These are phyloP conservation scores for Valencia hispanica DNA, from an alignment of 2,797 vertebrate genomes.

Conservation along the genomic window DNA sequence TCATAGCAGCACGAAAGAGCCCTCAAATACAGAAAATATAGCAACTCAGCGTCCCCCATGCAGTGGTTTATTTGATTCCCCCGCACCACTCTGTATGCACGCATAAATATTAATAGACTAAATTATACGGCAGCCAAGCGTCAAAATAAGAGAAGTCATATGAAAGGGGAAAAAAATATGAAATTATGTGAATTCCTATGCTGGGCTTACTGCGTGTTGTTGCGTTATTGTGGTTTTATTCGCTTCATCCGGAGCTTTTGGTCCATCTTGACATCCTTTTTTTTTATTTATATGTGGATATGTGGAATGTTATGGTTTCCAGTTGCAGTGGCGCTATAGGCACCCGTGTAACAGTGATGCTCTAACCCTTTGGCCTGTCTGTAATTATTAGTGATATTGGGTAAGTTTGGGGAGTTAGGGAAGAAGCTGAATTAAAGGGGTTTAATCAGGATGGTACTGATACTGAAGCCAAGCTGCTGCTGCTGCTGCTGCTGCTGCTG, in stretches of 20 bases:
- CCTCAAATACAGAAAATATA: not conserved
- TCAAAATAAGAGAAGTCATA: constrained; percentile 20
- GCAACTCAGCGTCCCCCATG: constrained; percentile 25
- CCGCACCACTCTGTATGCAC: constrained; percentile 36
- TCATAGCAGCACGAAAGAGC: constrained; percentile 18
- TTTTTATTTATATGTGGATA: not conserved
- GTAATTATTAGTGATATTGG: constrained; percentile 53
- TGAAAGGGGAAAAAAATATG: not conserved
- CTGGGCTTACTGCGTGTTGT: not conserved
- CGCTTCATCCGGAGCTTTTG: constrained; percentile 11
- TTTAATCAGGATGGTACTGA: constrained; percentile 56
- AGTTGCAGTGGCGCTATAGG: constrained; percentile 5
- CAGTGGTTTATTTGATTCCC: constrained; percentile 32
- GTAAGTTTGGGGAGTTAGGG: constrained; percentile 47
- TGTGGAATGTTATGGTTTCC: not conserved
- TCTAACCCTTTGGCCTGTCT: constrained; percentile 37
- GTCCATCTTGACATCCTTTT: not conserved
- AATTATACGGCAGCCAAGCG: constrained; percentile 22
- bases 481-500: constrained; percentile 17
- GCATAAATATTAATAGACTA: constrained; percentile 49
- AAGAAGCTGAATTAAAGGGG: constrained; percentile 55
- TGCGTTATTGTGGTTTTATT: constrained; percentile 6
- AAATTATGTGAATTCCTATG: not conserved
- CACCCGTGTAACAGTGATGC: constrained; percentile 27
- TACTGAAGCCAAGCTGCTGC: constrained; percentile 43